A percentile compares a stretch with the other conserved stretches of the same genome.
phyloP scores from a whole-genome alignment of 2,113 vertebrate species.

The Mionectes macconnelli region DNA sequence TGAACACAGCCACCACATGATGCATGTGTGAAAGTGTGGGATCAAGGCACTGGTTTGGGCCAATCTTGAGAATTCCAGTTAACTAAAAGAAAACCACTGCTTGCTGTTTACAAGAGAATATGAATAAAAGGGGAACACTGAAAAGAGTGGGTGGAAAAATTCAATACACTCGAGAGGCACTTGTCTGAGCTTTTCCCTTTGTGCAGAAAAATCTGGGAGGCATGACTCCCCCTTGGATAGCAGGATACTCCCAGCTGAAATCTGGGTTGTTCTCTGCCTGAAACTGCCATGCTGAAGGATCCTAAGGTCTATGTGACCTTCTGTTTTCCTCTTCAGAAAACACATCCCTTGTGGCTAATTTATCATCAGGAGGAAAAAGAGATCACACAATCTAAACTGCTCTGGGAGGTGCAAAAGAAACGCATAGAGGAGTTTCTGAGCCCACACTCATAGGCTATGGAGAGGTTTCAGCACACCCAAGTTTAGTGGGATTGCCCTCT shows the following conservation, averaged over 20 bases:
- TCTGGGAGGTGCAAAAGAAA: not conserved
- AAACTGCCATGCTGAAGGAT: not conserved
- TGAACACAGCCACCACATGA: too few relatives aligned
- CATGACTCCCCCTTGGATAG: fast-evolving
- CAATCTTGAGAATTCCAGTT: too few relatives aligned
- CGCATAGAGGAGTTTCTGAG: not conserved
- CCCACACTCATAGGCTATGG: fast-evolving
- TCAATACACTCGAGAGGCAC: not conserved
- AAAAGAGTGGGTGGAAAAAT: not conserved
- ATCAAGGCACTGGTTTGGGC: too few relatives aligned
- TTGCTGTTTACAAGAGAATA: too few relatives aligned
- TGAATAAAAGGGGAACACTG: too few relatives aligned
- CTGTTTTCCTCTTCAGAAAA: not conserved
- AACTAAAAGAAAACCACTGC: too few relatives aligned
- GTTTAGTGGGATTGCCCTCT: not conserved
- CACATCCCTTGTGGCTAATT: not conserved
- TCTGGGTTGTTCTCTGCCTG: not conserved
- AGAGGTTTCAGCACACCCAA: not conserved
- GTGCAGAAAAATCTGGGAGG: not conserved
- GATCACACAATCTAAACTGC: not conserved
- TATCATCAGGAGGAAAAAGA: not conserved
- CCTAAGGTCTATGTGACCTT: not conserved
- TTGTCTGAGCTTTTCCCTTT: not conserved
- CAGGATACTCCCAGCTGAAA: not conserved
- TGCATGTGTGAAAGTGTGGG: too few relatives aligned